A percentile compares a stretch with the other conserved stretches of the same genome.
Conservation (phyloP, 2,113 vertebrate genomes). For the Charina bottae region DNA sequence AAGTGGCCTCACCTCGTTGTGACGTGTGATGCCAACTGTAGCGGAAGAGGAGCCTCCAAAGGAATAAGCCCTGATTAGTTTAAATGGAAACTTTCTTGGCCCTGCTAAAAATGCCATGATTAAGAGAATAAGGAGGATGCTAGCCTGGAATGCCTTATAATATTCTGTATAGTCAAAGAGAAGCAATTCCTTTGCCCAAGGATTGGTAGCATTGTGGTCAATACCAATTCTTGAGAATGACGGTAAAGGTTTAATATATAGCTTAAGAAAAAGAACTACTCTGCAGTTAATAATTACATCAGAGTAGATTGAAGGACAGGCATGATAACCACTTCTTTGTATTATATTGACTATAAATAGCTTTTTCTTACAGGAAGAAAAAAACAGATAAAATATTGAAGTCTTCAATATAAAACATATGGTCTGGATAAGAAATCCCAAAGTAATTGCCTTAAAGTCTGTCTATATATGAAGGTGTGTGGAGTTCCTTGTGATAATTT, state of each 20-base stretch:
- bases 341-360: not conserved
- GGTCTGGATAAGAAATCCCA: no score
- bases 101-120: not conserved
- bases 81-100: not conserved
- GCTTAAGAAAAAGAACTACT: not conserved
- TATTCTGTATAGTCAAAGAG: not conserved
- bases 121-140: not conserved
- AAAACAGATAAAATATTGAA: not conserved
- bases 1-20: not conserved
- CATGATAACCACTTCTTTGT: not conserved
- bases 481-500: not conserved
- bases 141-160: not conserved
- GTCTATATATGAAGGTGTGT: not conserved
- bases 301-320: not conserved
- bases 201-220: not conserved
- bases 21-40: not conserved
- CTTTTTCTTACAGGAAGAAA: not conserved
- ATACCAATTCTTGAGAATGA: not conserved
- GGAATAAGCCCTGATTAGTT: not conserved
- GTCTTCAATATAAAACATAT: not conserved
- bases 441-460: not conserved
- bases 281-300: not conserved
- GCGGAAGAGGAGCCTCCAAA: not conserved
- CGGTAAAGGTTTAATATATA: not conserved
- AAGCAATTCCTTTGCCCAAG: not conserved